These are phyloP conservation scores for Tetraodon nigroviridis DNA, from an alignment of 2,113 vertebrate genomes.

Conservation along the genomic window DNA sequence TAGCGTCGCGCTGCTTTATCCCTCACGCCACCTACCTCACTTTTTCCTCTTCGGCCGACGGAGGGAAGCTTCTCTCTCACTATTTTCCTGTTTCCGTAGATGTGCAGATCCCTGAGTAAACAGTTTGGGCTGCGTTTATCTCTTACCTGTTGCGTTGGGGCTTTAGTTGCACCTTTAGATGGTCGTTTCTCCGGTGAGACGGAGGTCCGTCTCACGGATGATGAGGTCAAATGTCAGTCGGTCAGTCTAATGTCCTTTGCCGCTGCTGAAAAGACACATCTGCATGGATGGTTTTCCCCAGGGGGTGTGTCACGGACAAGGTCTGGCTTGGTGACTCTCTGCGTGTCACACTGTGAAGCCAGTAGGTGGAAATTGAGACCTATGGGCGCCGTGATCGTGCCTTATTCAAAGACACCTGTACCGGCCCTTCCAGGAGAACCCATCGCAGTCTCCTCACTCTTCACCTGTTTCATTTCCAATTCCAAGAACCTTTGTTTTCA, in stretches of 20 bases:
- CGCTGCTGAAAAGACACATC: conserved; percentile 36
- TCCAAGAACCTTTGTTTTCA: conserved; percentile 1
- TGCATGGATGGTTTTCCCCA: conserved; percentile 40
- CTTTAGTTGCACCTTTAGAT: background rate
- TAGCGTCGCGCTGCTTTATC: conserved; percentile 8
- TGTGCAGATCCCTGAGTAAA: background rate
- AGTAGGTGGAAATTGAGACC: conserved; percentile 19
- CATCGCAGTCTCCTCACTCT: conserved; percentile 15
- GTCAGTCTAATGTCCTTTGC: too few species aligned
- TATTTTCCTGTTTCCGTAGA: background rate
- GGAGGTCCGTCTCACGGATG: background rate
- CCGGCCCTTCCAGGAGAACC: conserved; percentile 29
- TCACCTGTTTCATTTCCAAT: conserved; percentile 28
- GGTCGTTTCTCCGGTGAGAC: conserved; percentile 11
- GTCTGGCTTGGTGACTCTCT: conserved; percentile 24
- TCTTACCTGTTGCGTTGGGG: conserved; percentile 6
- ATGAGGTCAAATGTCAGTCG: conserved; percentile 8
- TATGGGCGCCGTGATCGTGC: conserved; percentile 23
- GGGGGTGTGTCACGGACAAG: conserved; percentile 22
- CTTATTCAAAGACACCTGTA: conserved; percentile 55
- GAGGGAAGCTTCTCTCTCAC: too few species aligned
- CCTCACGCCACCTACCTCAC: conserved; percentile 1
- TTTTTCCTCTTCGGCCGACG: too few species aligned
- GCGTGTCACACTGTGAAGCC: conserved; percentile 12
- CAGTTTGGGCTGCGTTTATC: background rate